phyloP scores from a whole-genome alignment of 2,113 vertebrate genomes.

The Erpornis zantholeuca region DNA sequence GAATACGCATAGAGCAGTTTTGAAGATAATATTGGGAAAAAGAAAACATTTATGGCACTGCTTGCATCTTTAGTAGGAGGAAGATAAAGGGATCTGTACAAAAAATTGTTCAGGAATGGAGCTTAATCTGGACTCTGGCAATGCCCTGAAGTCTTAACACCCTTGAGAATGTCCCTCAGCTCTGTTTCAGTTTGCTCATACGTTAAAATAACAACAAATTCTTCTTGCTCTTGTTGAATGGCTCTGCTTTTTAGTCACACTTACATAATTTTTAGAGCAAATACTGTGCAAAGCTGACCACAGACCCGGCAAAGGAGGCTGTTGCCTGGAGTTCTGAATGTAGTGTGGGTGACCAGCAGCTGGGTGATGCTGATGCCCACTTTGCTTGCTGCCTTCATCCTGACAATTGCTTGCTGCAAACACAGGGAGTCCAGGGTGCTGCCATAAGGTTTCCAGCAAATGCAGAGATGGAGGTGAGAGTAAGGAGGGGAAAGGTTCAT shows the following conservation, averaged over 20 bases:
- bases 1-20: background rate
- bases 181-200: background rate
- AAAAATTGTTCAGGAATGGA: background rate
- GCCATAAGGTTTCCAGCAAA: background rate
- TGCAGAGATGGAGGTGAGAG: background rate
- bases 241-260: background rate
- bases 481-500: background rate
- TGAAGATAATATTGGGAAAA: background rate
- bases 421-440: background rate
- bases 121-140: background rate
- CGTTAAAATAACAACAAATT: background rate
- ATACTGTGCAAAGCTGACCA: background rate
- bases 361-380: background rate
- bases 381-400: background rate
- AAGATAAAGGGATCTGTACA: background rate
- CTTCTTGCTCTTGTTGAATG: background rate
- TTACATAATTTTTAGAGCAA: background rate
- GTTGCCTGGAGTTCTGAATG: background rate
- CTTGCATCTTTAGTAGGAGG: background rate
- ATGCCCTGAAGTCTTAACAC: background rate
- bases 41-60: background rate
- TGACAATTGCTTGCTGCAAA: accelerated
- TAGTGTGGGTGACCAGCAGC: background rate
- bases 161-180: background rate
- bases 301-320: background rate